Base-by-base conservation (phyloP, 2,113 vertebrate species). In the Amazona vittata region DNA sequence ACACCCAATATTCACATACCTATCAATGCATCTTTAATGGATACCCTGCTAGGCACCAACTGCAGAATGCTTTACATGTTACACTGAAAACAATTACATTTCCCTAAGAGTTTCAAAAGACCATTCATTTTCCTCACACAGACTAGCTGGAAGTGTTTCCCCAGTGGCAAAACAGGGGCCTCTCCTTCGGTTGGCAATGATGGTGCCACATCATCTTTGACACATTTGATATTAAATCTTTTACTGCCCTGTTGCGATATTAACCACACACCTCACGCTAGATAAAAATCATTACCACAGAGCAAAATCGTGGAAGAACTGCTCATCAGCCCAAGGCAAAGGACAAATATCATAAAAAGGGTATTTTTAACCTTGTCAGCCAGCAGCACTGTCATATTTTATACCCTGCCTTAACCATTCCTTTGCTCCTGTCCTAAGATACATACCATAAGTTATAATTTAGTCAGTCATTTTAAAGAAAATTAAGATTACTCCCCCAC, bases 11-110 rank as follows among this genome's bases (percentile, higher is more conserved):
- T 37, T 60, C 77, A 69, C 26, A 47, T 8, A 65, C 4, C 22
- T 2, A 1, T 17, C 63, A 8, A 4, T 3, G 21, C 24, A 65
- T 6, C 50, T 70, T 59, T 9, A 22, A 57, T 1, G 43, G 49
- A 16, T 0, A 43, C 2, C 25, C 53, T 43, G 47, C 39, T 26
- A 28, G n/a, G 65, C 49, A 70, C 24, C 46, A 55, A 6, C 12
- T 22, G 31, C 1, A 13, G 64, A 57, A 20, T 1, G 5, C 29
- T 78, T 37, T 15, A 35, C 19, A 11, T 0, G 1, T 12, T 6
- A 26, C 24, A 8, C 1, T 10, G 60, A 68, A 39, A 85, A 17
- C 24, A 64, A 33, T 11, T 37, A 35, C 1, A 6, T 39, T 20
- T 69, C 57, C 24, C 0, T 5, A 33, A 33, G 28, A 76, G 65